Evolutionary conservation across 1,140 invertebrate species (phyloP).

Genomic region (Caligus rogercresseyi): DNA sequence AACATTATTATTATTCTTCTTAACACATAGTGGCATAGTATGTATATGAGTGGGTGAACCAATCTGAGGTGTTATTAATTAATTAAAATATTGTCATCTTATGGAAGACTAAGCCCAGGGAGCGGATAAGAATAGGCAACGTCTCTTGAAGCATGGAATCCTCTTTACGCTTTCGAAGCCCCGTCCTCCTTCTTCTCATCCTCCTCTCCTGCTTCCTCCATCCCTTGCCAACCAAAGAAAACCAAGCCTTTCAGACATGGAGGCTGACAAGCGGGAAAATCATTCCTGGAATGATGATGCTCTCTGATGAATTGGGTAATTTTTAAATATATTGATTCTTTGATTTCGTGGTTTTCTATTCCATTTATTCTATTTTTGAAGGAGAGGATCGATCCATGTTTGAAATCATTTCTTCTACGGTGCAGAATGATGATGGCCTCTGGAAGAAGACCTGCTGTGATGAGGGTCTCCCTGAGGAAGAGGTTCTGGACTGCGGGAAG

Average conservation of each 20-base stretch:
- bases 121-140: no score
- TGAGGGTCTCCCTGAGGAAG: constrained; percentile 23
- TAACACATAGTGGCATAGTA: no score
- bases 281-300: background rate
- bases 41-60: no score
- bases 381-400: background rate
- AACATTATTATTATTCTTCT: no score
- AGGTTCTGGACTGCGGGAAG: constrained; percentile 62
- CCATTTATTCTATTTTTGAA: background rate
- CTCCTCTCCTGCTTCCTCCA: background rate
- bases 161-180: background rate
- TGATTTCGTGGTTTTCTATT: no score
- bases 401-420: background rate
- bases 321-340: no score
- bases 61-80: no score
- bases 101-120: no score
- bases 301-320: background rate
- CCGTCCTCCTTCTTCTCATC: background rate
- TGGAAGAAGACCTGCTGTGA: background rate
- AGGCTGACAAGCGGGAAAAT: background rate
- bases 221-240: background rate
- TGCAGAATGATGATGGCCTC: background rate
- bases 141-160: no score
- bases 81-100: no score
- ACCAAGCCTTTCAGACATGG: background rate